Evolutionary conservation across 2,113 vertebrate genomes (phyloP).

Genomic region (Bambusicola thoracicus): DNA sequence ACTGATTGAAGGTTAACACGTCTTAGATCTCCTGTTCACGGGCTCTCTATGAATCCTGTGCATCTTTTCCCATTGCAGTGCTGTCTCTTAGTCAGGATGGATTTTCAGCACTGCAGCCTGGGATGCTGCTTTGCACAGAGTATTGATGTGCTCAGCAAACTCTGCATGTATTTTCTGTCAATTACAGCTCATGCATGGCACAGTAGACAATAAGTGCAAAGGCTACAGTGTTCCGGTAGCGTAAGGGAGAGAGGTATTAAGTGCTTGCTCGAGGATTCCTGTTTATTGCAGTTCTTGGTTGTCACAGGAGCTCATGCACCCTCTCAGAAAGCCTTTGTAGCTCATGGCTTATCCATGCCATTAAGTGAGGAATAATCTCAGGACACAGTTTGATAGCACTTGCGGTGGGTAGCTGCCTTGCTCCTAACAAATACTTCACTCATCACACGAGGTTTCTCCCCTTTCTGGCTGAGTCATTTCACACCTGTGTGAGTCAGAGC

Average conservation of each 20-base stretch:
- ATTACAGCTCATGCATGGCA: not conserved
- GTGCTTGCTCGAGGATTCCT: not conserved
- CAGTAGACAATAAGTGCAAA: not conserved
- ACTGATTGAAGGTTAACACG: not conserved
- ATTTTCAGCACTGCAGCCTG: not conserved
- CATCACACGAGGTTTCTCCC: not conserved
- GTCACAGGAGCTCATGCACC: not conserved
- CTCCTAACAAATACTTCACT: not conserved
- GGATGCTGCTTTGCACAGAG: not conserved
- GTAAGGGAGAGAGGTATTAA: not conserved
- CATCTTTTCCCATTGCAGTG: accelerated
- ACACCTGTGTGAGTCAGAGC: not conserved
- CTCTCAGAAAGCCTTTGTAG: not conserved
- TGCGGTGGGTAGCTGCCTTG: not conserved
- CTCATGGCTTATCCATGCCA: not conserved
- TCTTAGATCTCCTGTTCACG: not conserved
- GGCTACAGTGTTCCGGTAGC: not conserved
- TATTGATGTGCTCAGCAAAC: not conserved
- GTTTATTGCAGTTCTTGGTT: not conserved
- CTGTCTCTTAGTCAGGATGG: not conserved
- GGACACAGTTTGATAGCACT: not conserved
- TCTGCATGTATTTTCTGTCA: not conserved
- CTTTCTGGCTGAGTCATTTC: not conserved
- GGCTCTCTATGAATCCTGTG: not conserved
- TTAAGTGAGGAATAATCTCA: not conserved